Evolutionary conservation across 2,113 vertebrate genomes (phyloP).

Genomic region (Corythornis cristatus): DNA sequence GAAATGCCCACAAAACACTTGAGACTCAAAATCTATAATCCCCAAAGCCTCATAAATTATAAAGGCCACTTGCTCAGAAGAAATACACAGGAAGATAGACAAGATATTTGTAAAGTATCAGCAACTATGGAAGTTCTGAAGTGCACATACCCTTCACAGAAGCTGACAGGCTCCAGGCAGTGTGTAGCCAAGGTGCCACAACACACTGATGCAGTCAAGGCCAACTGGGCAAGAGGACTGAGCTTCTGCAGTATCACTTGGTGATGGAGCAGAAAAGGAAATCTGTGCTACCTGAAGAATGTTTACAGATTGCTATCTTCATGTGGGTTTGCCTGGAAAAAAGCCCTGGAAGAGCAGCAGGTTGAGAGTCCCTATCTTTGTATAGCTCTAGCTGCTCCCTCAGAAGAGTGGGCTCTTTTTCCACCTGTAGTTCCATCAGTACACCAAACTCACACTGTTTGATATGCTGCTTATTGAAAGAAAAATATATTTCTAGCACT

Average conservation of each 20-base stretch:
- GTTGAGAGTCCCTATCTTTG: not conserved
- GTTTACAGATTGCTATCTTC: not conserved
- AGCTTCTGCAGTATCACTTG: accelerated
- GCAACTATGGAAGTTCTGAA: not conserved
- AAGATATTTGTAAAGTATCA: not conserved
- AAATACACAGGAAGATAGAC: not conserved
- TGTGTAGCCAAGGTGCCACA: not conserved
- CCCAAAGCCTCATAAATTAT: not conserved
- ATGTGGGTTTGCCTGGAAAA: not conserved
- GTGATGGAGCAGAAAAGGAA: not conserved
- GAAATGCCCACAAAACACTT: not conserved
- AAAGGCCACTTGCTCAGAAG: not conserved
- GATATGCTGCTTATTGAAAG: not conserved
- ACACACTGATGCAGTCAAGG: not conserved
- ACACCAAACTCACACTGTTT: not conserved
- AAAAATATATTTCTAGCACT: not conserved
- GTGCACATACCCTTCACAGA: not conserved
- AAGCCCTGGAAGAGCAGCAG: not conserved
- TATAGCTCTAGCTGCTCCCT: not conserved
- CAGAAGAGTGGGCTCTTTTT: not conserved
- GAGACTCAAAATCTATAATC: not conserved
- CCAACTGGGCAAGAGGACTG: not conserved
- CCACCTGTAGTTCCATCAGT: not conserved
- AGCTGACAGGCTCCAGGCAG: not conserved
- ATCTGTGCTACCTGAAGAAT: not conserved